Percentiles rank a stretch among this genome's conserved stretches.
Evolutionary conservation across 92 coral and sea anemone species (phyloP).

Genomic region (Palythoa grandis): DNA sequence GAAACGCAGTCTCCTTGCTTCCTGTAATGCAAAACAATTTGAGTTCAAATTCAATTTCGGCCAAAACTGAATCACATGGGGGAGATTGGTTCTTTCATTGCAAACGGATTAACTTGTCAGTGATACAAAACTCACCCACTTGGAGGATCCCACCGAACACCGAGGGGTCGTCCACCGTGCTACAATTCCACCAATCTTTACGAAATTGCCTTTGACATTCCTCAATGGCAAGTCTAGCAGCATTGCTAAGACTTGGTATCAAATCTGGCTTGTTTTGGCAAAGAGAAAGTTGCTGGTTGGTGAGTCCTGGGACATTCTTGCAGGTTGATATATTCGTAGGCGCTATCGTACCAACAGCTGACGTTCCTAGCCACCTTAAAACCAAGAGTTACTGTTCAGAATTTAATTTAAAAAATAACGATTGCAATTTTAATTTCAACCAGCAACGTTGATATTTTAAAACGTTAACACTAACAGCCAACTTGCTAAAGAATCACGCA

Average conservation of each 20-base stretch:
- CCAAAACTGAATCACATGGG: background rate
- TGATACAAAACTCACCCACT: background rate
- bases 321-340: slow-evolving; percentile 65
- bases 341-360: slow-evolving; percentile 58
- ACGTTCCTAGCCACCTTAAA: slow-evolving; percentile 87
- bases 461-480: slow-evolving; percentile 35
- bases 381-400: slow-evolving; percentile 27
- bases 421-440: background rate
- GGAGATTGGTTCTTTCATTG: background rate
- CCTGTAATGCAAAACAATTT: slow-evolving; percentile 61
- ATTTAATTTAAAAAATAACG: slow-evolving; percentile 6
- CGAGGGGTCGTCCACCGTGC: slow-evolving; percentile 78
- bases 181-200: slow-evolving; percentile 93
- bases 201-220: slow-evolving; percentile 92
- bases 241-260: slow-evolving; percentile 85
- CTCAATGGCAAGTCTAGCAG: slow-evolving; percentile 80
- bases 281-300: slow-evolving; percentile 75
- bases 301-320: slow-evolving; percentile 81
- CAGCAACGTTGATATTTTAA: background rate
- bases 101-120: background rate
- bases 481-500: slow-evolving; percentile 32
- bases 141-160: slow-evolving; percentile 84
- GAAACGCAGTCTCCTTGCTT: slow-evolving; percentile 94
- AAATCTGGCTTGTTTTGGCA: slow-evolving; percentile 91
- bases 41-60: slow-evolving; percentile 3